Percentiles rank a stretch among this genome's conserved stretches.
These are phyloP conservation scores for Geotrypetes seraphini DNA, from an alignment of 2,797 vertebrate species.

Conservation along the genomic window DNA sequence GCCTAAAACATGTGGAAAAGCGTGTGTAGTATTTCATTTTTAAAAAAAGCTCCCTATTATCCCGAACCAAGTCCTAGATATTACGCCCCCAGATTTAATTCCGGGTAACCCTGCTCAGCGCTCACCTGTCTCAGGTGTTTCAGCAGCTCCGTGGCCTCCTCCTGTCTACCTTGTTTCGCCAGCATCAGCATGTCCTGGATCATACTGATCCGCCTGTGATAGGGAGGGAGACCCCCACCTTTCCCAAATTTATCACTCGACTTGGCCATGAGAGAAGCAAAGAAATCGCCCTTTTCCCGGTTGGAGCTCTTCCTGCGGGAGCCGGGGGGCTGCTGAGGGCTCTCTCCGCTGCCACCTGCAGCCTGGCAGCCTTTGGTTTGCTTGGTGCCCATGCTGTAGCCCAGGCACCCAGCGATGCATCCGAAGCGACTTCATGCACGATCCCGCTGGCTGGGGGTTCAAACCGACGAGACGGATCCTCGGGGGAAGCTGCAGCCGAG, in stretches of 20 bases:
- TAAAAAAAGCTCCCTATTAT: too few species aligned
- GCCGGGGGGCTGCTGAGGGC: slow-evolving; percentile 45
- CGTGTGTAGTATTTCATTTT: too few species aligned
- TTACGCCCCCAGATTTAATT: neutral
- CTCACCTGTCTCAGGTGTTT: slow-evolving; percentile 86
- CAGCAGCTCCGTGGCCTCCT: slow-evolving; percentile 85
- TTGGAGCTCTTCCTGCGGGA: slow-evolving; percentile 60
- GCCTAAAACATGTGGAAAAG: too few species aligned
- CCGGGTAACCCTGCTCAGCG: too few species aligned
- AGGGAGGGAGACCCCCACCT: slow-evolving; percentile 62
- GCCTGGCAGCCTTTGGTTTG: slow-evolving; percentile 72
- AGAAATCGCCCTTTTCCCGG: slow-evolving; percentile 72
- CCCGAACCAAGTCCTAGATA: too few species aligned
- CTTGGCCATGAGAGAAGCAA: slow-evolving; percentile 75
- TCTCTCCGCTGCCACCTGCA: slow-evolving; percentile 47
- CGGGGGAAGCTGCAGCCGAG: too few species aligned
- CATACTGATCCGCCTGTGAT: slow-evolving; percentile 86
- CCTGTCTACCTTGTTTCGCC: slow-evolving; percentile 81
- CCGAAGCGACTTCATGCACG: neutral
- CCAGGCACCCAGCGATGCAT: neutral
- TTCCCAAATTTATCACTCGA: slow-evolving; percentile 75
- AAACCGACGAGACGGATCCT: too few species aligned
- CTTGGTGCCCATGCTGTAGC: slow-evolving; percentile 72
- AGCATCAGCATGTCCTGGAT: slow-evolving; percentile 92
- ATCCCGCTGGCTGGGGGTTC: too few species aligned